Base-by-base conservation (phyloP, 2,113 vertebrate genomes). In the Festucalex cinctus region DNA sequence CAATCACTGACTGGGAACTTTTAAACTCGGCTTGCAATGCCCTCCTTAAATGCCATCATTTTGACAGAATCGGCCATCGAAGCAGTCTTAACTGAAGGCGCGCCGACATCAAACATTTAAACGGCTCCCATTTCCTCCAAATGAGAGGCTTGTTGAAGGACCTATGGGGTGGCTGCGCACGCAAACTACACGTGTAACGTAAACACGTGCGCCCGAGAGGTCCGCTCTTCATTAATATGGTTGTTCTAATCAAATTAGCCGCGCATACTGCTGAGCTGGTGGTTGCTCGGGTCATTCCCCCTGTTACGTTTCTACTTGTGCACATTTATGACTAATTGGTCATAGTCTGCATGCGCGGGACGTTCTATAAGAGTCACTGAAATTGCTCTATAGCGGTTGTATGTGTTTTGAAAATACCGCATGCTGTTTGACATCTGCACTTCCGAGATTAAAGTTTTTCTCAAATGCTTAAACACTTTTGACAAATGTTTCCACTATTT, bases 181-280 rank as follows among this genome's bases (percentile, higher is more conserved):
- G 72, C 77, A 73, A 62, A 72, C 48, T 65, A 70, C 77, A 82
- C 67, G 80, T 82, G 78, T 82, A 82, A 83, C 68, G 79, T 71
- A 83, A 86, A 82, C 78, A 83, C 60, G 48, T 7, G 62, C 58
- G 63, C 75, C 78, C 70, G 75, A 75, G 81, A 83, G 73, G 62
- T 46, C n/a, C 76, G 81, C 75, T 83, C 81, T 82, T 76, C 78
- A 77, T 85, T 86, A 80, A 81, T 81, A 76, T 66, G 77, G 61
- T 67, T 73, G 63, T 78, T 80, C 74, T 84, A 84, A 85, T 80
- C 54, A 81, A 86, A 81, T 82, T 84, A 83, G 61, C 66, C 60
- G 78, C 69, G 70, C 80, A 66, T 69, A 65, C 53, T 80, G 83
- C 73, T 81, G 75, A 81, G 76, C 70, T 77, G 80, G 83, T 76